Evolutionary conservation across 2,797 vertebrate genomes (phyloP).

Genomic region (Crax fasciolata): DNA sequence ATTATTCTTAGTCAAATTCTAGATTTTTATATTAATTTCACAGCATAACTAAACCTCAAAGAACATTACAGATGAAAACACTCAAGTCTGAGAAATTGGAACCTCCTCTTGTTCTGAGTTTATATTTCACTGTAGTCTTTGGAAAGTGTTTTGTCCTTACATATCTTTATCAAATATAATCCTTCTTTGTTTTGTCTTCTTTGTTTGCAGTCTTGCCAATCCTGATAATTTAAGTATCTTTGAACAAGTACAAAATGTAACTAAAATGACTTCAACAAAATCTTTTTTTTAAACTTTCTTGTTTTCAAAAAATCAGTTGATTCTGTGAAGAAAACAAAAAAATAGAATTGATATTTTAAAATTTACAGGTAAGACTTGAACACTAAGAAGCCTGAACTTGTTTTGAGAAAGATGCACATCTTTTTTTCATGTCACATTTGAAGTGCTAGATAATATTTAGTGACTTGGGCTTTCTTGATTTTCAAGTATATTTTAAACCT

Average conservation of each 20-base stretch:
- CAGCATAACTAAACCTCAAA: background rate
- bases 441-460: background rate
- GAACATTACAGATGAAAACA: background rate
- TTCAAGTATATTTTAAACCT: background rate
- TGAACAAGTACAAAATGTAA: background rate
- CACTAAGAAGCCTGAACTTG: background rate
- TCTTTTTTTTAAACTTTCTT: background rate
- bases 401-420: background rate
- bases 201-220: background rate
- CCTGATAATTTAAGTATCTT: background rate
- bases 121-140: background rate
- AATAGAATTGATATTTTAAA: background rate
- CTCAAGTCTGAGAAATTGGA: background rate
- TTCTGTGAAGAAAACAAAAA: background rate
- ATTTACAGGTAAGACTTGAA: background rate
- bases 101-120: background rate
- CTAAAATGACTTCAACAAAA: background rate
- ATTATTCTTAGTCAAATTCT: background rate
- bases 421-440: background rate
- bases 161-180: background rate
- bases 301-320: background rate
- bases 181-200: background rate
- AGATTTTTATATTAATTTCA: background rate
- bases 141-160: background rate
- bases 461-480: background rate